phyloP scores from a whole-genome alignment of 1,140 invertebrate species.

The Drosophila teissieri region DNA sequence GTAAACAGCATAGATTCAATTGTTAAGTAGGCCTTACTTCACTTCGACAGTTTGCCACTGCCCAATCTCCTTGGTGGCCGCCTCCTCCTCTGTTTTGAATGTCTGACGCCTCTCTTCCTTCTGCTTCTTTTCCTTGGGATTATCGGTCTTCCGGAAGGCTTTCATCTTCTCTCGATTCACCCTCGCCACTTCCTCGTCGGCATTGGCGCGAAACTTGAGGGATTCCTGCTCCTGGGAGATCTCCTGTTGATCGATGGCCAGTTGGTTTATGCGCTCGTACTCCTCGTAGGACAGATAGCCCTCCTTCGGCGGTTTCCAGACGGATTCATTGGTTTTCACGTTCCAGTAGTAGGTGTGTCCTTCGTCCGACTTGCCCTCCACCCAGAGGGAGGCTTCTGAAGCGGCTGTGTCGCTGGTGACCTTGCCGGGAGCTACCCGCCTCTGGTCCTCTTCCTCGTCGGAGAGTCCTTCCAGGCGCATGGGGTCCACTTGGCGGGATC shows the following conservation, averaged over 20 bases:
- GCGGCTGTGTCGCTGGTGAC: constrained; percentile 63
- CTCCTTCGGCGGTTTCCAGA: constrained; percentile 88
- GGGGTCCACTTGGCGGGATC: constrained; percentile 73
- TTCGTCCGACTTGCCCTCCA: constrained; percentile 87
- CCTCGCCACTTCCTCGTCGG: constrained; percentile 81
- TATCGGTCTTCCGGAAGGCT: constrained; percentile 50
- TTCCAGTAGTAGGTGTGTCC: constrained; percentile 93
- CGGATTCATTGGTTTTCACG: constrained; percentile 88
- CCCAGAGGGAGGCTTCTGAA: constrained; percentile 87
- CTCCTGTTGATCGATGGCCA: constrained; percentile 85
- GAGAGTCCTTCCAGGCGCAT: constrained; percentile 66
- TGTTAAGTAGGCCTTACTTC: constrained; percentile 79
- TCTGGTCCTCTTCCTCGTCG: constrained; percentile 84
- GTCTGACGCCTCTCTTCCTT: constrained; percentile 84
- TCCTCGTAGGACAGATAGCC: constrained; percentile 88
- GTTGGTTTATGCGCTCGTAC: constrained; percentile 86
- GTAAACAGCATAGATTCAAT: no score
- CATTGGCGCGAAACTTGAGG: constrained; percentile 68
- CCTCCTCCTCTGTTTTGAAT: constrained; percentile 85
- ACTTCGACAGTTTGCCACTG: constrained; percentile 87
- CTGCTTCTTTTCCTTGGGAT: constrained; percentile 76
- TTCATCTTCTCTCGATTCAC: constrained; percentile 84
- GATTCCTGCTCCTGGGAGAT: constrained; percentile 78
- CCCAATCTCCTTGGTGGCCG: constrained; percentile 87
- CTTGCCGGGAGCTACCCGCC: constrained; percentile 78